Conservation (phyloP, 2,888 invertebrate genomes). For the Stenodera caucasica region DNA sequence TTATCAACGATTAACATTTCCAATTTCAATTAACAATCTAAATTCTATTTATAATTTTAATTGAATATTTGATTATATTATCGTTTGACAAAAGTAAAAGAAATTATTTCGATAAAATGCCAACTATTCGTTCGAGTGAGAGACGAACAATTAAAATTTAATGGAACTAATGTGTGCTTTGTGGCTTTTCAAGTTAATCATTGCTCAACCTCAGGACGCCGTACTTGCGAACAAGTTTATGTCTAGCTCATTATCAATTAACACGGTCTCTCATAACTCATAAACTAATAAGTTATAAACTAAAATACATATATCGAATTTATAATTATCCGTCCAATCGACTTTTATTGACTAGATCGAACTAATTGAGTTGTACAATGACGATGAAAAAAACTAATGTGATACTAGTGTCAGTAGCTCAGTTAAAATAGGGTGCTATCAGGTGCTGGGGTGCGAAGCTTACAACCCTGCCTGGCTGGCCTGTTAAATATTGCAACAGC, state of each 20-base stretch:
- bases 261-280: neutral
- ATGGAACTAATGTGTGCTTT: conserved; percentile 2
- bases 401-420: conserved; percentile 25
- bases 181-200: conserved; percentile 3
- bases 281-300: neutral
- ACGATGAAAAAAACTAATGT: conserved; percentile 21
- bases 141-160: neutral
- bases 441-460: conserved; percentile 37
- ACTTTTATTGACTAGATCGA: neutral
- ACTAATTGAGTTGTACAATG: conserved; percentile 27
- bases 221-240: neutral
- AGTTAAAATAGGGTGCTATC: conserved; percentile 31
- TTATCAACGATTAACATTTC: neutral
- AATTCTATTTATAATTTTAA: neutral
- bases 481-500: conserved; percentile 53
- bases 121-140: neutral
- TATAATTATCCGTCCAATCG: too few species aligned
- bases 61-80: neutral
- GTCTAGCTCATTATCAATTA: neutral
- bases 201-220: neutral
- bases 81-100: neutral
- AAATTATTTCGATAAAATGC: neutral
- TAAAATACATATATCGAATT: too few species aligned
- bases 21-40: neutral
- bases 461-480: conserved; percentile 42